Percentiles rank a stretch among this genome's conserved stretches.
These are phyloP conservation scores for Drosophila sucinea DNA, from an alignment of 1,140 invertebrate genomes.

Conservation along the genomic window DNA sequence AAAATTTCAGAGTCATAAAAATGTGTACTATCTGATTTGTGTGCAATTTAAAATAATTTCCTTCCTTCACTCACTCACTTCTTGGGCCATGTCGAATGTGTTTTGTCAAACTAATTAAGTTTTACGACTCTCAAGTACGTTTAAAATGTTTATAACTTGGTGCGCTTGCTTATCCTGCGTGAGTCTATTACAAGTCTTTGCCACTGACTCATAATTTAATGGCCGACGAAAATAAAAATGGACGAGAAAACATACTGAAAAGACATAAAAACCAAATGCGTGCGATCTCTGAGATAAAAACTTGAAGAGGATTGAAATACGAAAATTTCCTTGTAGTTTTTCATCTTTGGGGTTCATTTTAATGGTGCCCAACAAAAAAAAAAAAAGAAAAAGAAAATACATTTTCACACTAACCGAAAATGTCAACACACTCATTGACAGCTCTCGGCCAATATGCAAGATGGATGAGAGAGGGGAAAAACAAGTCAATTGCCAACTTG, in stretches of 20 bases:
- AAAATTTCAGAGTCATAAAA: slow-evolving; percentile 6
- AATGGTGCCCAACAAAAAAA: background rate
- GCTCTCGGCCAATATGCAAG: slow-evolving; percentile 23
- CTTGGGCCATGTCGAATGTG: slow-evolving; percentile 25
- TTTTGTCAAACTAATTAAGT: slow-evolving; percentile 62
- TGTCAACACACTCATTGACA: slow-evolving; percentile 46
- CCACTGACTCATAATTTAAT: slow-evolving; percentile 36
- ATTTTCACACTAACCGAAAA: slow-evolving; percentile 43
- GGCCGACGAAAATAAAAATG: slow-evolving; percentile 51
- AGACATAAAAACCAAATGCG: slow-evolving; percentile 46
- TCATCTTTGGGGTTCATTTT: background rate
- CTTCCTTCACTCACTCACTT: slow-evolving; percentile 2
- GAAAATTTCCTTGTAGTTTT: background rate
- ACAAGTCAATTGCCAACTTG: slow-evolving; percentile 35
- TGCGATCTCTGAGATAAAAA: slow-evolving; percentile 36
- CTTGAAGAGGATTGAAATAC: background rate
- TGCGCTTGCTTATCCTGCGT: slow-evolving; percentile 43
- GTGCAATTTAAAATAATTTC: slow-evolving; percentile 1
- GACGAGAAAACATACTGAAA: slow-evolving; percentile 26
- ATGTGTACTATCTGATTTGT: background rate
- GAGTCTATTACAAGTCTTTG: slow-evolving; percentile 30
- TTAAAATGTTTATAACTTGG: slow-evolving; percentile 15
- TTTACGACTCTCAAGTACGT: slow-evolving; percentile 46
- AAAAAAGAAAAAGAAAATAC: slow-evolving; percentile 13
- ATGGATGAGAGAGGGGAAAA: slow-evolving; percentile 17